Evolutionary conservation across 2,797 vertebrate species (phyloP), one percentile per base, ranked within the genome.

Genomic region (Rousettus madagascariensis): DNA sequence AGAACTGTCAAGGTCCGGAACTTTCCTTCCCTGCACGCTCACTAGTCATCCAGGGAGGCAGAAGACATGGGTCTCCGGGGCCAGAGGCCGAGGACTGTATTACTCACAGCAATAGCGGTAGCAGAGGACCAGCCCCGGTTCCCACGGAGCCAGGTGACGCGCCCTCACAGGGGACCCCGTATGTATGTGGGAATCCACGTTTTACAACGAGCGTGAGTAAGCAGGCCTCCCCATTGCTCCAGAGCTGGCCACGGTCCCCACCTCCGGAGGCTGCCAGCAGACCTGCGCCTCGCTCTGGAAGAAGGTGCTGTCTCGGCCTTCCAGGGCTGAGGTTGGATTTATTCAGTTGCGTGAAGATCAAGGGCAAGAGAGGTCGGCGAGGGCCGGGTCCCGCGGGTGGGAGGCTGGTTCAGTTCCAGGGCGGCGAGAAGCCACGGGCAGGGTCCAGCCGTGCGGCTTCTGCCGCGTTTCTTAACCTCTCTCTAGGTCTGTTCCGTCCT

Each of bases 381-480:
- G 51, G 17, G 12, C 15, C 36, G 6, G 65, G 19, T 13, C 4
- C 0, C 1, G 0, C 0, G 43, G 43, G 24, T 6, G 41, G 26
- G 28, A 86, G 38, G 22, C 1, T 36, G 38, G 19, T 51, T 84
- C 51, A 16, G 4, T 51, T 63, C 53, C 38, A 11, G 33, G 5
- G 17, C 13, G 15, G 11, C n/a, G 77, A 65, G 30, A 36, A 71
- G 71, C 43, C 71, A 12, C 0, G 6, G 43, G 30, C 36, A n/a
- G 68, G 28, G 13, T 51, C 75, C 66, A 33, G 49, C 33, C 5
- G 36, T 1, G 33, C n/a, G 80, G 33, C 63, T 13, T 28, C 53
- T 6, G 30, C 17, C 5, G 13, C 0, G 4, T 19, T 4, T 2
- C 2, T 3, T 24, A 22, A 5, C 36, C 9, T 11, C 9, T 13